These are phyloP conservation scores for Nebria ingens DNA, from an alignment of 1,140 invertebrate genomes.

Conservation along the genomic window DNA sequence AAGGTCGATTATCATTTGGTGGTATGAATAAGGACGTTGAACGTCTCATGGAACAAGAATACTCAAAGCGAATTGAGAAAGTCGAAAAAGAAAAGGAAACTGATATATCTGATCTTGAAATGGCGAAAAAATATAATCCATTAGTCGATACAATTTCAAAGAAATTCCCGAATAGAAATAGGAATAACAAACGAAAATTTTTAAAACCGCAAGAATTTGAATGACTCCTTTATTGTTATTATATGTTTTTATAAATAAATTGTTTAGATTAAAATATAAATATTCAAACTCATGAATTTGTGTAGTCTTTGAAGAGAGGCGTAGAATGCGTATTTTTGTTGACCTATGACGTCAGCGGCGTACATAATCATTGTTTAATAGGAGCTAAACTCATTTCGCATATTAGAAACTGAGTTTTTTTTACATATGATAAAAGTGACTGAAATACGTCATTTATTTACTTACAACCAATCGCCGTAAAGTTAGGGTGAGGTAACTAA, in stretches of 20 bases:
- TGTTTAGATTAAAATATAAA: too few relatives aligned
- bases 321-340: too few relatives aligned
- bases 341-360: too few relatives aligned
- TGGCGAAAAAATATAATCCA: conserved; percentile 43
- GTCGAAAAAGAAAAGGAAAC: conserved; percentile 40
- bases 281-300: too few relatives aligned
- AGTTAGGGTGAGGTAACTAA: too few relatives aligned
- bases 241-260: too few relatives aligned
- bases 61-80: conserved; percentile 35
- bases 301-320: too few relatives aligned
- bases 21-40: conserved; percentile 87
- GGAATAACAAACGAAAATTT: conserved; percentile 24
- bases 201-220: conserved; percentile 19
- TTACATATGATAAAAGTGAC: background rate
- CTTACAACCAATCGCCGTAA: too few relatives aligned
- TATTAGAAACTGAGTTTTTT: background rate
- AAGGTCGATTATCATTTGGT: conserved; percentile 73
- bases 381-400: too few relatives aligned
- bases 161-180: conserved; percentile 31
- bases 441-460: too few relatives aligned
- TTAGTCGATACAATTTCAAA: conserved; percentile 35
- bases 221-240: too few relatives aligned
- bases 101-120: conserved; percentile 60
- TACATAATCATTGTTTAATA: too few relatives aligned
- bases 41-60: conserved; percentile 49